Evolutionary conservation across 2,888 invertebrate genomes (phyloP).

Genomic region (Hyposoter dolosus): DNA sequence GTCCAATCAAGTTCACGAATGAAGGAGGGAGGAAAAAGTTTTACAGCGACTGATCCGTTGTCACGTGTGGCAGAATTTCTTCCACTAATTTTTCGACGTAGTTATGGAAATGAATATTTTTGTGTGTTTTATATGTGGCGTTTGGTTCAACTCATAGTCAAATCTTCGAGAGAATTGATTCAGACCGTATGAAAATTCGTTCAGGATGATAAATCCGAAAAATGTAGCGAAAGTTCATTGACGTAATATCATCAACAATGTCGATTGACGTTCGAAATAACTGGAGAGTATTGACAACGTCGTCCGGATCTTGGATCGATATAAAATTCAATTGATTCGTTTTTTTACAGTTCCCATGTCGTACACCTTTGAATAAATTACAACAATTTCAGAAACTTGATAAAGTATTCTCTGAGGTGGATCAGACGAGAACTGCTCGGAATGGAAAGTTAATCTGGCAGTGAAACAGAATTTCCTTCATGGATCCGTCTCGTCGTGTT

Average conservation of each 20-base stretch:
- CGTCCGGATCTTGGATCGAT: not conserved
- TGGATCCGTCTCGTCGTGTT: not conserved
- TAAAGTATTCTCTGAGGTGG: not conserved
- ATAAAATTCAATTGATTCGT: not conserved
- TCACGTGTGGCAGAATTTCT: not conserved
- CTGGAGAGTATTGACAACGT: not conserved
- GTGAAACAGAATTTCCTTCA: not conserved
- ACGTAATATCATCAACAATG: not conserved
- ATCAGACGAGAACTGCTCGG: not conserved
- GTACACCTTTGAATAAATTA: not conserved
- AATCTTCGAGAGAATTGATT: not conserved
- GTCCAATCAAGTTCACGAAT: conserved; percentile 6
- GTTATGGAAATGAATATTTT: not conserved
- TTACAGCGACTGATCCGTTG: not conserved
- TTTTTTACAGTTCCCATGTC: not conserved
- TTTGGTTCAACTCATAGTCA: not conserved
- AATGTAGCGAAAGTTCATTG: not conserved
- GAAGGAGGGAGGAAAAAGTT: not conserved
- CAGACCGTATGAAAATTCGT: not conserved
- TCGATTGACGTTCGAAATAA: not conserved
- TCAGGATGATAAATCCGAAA: not conserved
- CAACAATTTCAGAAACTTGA: not conserved
- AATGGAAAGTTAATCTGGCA: not conserved
- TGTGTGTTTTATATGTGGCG: not conserved
- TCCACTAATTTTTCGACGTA: not conserved